Base-by-base conservation (phyloP, 2,888 invertebrate genomes). In the Ochropacha duplaris region DNA sequence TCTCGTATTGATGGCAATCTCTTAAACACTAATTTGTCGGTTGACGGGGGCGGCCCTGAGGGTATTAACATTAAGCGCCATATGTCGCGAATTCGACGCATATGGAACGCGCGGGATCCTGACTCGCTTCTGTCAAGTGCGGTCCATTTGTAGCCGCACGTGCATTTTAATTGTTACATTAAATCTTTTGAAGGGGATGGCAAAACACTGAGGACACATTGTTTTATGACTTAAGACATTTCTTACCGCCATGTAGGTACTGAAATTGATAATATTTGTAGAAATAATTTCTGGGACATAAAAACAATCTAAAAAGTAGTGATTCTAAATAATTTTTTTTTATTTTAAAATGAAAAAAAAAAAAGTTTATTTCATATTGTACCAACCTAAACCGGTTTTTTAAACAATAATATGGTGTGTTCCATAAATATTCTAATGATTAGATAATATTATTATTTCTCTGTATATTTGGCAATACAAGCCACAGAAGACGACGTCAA, bases 11-110 rank as follows among this genome's bases (percentile, higher is more conserved):
- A 90, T 87, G 86, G 86, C 87, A 86, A 90, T 90, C 91, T 91
- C 81, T 88, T 88, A 86, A 88, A 85, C 79, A 85, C 79, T 82
- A 86, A 90, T 90, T 90, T 87, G 88, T 86, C 79, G 79, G 71
- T 69, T 19, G 44, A 66, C 68, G 62, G 69, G 72, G 70, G 71
- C 65, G 65, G 66, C 56, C 61, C 54, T 54, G 66, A 64, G 65
- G 66, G 70, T 62, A 61, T 62, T 71, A 66, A 68, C 71, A 69
- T 69, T 64, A 62, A 66, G 60, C 66, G 81, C 92, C 93, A 92
- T 92, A 91, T 92, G 92, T 84, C 87, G 84, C 79, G 73, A 65
- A 70, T 75, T 71, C 71, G 57, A 58, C 61, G 50, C 64, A 62
- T 64, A 64, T 64, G 68, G 59, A 62, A 49, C 56, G 56, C 61